Conservation (phyloP, 2,888 invertebrate species). For the Phalera bucephala region DNA sequence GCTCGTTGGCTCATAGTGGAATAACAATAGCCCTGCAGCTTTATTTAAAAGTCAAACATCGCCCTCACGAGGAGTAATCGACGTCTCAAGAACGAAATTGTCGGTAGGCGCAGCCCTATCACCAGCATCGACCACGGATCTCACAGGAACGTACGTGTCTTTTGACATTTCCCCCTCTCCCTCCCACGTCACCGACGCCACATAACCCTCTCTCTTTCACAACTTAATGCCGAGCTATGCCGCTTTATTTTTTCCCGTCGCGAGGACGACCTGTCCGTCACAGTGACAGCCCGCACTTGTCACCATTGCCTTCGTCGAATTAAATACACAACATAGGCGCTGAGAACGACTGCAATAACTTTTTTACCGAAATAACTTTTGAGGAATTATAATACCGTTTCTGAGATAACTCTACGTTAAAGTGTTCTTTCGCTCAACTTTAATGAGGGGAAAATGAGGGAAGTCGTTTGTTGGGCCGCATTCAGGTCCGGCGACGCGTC, state of each 20-base stretch:
- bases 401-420: slow-evolving; percentile 46
- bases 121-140: slow-evolving; percentile 46
- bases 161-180: slow-evolving; percentile 42
- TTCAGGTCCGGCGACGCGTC: slow-evolving; percentile 45
- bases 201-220: slow-evolving; percentile 34
- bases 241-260: slow-evolving; percentile 49
- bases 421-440: slow-evolving; percentile 43
- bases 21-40: slow-evolving; percentile 53
- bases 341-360: slow-evolving; percentile 43
- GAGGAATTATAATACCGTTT: slow-evolving; percentile 48
- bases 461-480: slow-evolving; percentile 46
- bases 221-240: slow-evolving; percentile 45
- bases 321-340: slow-evolving; percentile 55
- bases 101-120: slow-evolving; percentile 48
- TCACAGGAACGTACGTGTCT: slow-evolving; percentile 42
- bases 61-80: slow-evolving; percentile 54
- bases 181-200: slow-evolving; percentile 22
- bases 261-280: slow-evolving; percentile 53
- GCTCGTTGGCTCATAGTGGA: slow-evolving; percentile 46
- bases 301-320: slow-evolving; percentile 57
- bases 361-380: slow-evolving; percentile 46
- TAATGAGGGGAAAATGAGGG: slow-evolving; percentile 55
- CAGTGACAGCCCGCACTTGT: slow-evolving; percentile 49
- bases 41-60: slow-evolving; percentile 70
- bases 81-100: slow-evolving; percentile 64